phyloP scores from a whole-genome alignment of 2,888 invertebrate species.

The Drosophila fungiperda region DNA sequence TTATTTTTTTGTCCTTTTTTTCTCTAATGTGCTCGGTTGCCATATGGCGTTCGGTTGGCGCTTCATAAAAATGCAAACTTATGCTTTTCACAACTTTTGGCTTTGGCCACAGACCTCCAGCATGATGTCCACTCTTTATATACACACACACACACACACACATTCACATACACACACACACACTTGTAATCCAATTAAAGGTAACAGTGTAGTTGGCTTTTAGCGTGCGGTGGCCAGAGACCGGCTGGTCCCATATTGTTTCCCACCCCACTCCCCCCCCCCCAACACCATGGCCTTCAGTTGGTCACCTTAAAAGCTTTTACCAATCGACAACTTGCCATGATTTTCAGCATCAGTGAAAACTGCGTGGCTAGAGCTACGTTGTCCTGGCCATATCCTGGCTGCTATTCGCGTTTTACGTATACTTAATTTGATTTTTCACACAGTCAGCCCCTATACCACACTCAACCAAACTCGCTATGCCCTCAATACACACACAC shows the following conservation, averaged over 20 bases:
- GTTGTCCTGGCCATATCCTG: constrained; percentile 31
- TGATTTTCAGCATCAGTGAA: constrained; percentile 73
- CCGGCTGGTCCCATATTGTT: constrained; percentile 40
- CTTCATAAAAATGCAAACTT: constrained; percentile 81
- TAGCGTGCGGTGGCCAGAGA: constrained; percentile 64
- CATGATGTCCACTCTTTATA: constrained; percentile 33
- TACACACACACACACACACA: constrained; percentile 38
- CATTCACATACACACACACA: constrained; percentile 40
- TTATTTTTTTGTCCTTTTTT: neutral
- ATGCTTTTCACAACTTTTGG: constrained; percentile 75
- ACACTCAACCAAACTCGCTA: constrained; percentile 11
- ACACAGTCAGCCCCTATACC: constrained; percentile 52
- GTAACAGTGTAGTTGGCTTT: constrained; percentile 81
- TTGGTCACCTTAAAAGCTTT: constrained; percentile 75
- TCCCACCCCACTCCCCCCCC: neutral
- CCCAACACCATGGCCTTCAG: constrained; percentile 32
- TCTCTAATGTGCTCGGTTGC: constrained; percentile 45
- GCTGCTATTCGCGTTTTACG: constrained; percentile 73
- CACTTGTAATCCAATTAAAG: constrained; percentile 82
- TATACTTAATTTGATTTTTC: constrained; percentile 80
- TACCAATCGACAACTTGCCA: constrained; percentile 78
- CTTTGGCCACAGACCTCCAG: constrained; percentile 52
- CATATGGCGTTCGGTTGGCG: constrained; percentile 70
- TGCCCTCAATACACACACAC: constrained; percentile 18
- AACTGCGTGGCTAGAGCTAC: constrained; percentile 44